A percentile compares a stretch with the other conserved stretches of the same genome.
These are phyloP conservation scores for Sesamia nonagrioides DNA, from an alignment of 1,140 invertebrate genomes.

Conservation along the genomic window DNA sequence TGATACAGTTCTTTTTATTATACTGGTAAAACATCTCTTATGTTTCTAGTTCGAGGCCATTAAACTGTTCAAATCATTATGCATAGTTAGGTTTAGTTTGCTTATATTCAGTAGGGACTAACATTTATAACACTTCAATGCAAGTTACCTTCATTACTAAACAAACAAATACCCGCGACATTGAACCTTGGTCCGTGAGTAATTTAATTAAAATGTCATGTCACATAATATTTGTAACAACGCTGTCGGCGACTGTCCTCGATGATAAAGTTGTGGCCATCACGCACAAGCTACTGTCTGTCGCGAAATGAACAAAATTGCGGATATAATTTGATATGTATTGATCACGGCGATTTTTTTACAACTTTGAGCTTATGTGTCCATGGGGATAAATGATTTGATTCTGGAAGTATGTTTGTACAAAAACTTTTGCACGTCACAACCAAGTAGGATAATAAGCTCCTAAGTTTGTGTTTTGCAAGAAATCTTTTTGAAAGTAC, in stretches of 20 bases:
- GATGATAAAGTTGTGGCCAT: slow-evolving; percentile 41
- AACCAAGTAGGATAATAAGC: no score
- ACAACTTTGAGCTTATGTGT: neutral
- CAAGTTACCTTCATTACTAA: slow-evolving; percentile 3
- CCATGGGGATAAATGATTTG: neutral
- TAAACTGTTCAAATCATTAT: no score
- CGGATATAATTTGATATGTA: neutral
- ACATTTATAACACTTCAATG: slow-evolving; percentile 25
- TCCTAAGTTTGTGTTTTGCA: no score
- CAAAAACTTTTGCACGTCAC: no score
- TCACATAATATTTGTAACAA: slow-evolving; percentile 6
- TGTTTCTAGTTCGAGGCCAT: no score
- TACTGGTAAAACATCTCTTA: no score
- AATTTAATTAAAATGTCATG: slow-evolving; percentile 30
- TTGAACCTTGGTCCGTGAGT: slow-evolving; percentile 3
- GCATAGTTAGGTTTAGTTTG: neutral
- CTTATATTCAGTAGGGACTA: neutral
- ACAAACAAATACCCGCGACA: slow-evolving; percentile 22
- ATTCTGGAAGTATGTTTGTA: neutral
- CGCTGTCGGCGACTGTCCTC: slow-evolving; percentile 24
- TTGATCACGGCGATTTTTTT: neutral
- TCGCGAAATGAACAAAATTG: slow-evolving; percentile 2
- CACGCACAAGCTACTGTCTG: slow-evolving; percentile 23
- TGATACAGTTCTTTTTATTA: no score
- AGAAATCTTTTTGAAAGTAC: no score